Conservation (phyloP, 2,113 vertebrate species). For the Piprites chloris region DNA sequence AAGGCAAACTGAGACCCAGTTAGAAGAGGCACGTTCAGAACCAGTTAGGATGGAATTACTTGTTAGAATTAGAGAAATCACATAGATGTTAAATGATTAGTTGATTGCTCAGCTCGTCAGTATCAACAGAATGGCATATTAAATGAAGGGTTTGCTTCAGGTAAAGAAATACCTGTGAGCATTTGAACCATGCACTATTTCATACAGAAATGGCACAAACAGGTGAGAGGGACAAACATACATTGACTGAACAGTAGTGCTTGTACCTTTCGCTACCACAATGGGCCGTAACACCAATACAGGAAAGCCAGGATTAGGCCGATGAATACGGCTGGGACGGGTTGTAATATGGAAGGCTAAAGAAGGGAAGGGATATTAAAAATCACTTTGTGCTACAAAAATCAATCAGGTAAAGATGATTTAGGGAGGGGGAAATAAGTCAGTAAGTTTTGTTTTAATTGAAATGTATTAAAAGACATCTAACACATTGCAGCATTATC, state of each 20-base stretch:
- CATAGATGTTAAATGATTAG: slow-evolving; percentile 84
- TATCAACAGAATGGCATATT: slow-evolving; percentile 64
- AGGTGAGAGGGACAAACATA: slow-evolving; percentile 84
- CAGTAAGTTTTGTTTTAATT: slow-evolving; percentile 64
- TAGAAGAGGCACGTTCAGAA: slow-evolving; percentile 63
- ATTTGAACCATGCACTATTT: slow-evolving; percentile 84
- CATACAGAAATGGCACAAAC: slow-evolving; percentile 81
- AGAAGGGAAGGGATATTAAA: slow-evolving; percentile 94
- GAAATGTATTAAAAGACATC: slow-evolving; percentile 77
- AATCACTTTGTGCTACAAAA: slow-evolving; percentile 85
- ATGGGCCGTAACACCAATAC: slow-evolving; percentile 99
- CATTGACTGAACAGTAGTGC: slow-evolving; percentile 82
- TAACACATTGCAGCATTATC: slow-evolving; percentile 68
- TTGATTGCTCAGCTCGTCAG: slow-evolving; percentile 53
- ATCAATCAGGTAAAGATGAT: slow-evolving; percentile 75
- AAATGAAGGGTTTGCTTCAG: slow-evolving; percentile 82
- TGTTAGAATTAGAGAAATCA: slow-evolving; percentile 76
- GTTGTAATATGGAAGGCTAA: slow-evolving; percentile 99
- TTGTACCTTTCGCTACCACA: slow-evolving; percentile 99
- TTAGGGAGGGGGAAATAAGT: slow-evolving; percentile 72
- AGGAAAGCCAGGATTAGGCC: slow-evolving; percentile 99
- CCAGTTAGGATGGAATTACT: slow-evolving; percentile 48
- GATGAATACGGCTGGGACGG: slow-evolving; percentile 99
- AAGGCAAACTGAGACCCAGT: slow-evolving; percentile 65
- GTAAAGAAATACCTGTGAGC: slow-evolving; percentile 64